Evolutionary conservation across 2,888 invertebrate species (phyloP), one percentile per base, ranked within the genome.

Genomic region (Catocala sponsa): DNA sequence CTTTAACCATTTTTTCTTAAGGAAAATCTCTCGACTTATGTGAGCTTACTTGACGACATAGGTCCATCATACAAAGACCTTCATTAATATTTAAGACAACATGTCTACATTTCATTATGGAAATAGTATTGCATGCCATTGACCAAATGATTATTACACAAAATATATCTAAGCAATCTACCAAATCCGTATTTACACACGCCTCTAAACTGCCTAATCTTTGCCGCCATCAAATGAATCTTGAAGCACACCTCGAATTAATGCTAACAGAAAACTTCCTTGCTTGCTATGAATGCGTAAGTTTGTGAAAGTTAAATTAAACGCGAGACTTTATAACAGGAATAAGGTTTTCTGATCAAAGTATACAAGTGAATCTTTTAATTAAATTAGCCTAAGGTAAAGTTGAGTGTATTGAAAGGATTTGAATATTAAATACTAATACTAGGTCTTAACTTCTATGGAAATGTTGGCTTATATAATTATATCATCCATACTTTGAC

Each of bases 281-380:
- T 59, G 67, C 61, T 7, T 46, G 46, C 46, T 15, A 46, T 46
- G 15, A 55, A 63, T 55, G 64, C 59, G 66, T 57, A 65, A 79
- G 75, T 74, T 75, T 60, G 54, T 58, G 53, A 74, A 83, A 83
- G 77, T 82, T 79, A 73, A 78, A 76, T 81, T 75, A 79, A 79
- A 77, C 68, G 72, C 70, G 60, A 67, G 73, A 70, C 71, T 73
- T 64, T 76, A 77, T 76, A 73, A 65, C 25, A 10, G 13, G 10
- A 6, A 44, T 46, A 32, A 10, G 13, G 33, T n/a, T 48, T 10
- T 55, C 42, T 33, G 25, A 49, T 56, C 32, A 42, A 49, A 49
- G 11, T 56, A 49, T 33, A 56, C 56, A 32, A 35, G 43, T 42
- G 49, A 43, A 56, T 49, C 11, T 55, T 47, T 53, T 15, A 55